Base-by-base conservation (phyloP, 2,113 vertebrate species). In the Crotalus helleri region DNA sequence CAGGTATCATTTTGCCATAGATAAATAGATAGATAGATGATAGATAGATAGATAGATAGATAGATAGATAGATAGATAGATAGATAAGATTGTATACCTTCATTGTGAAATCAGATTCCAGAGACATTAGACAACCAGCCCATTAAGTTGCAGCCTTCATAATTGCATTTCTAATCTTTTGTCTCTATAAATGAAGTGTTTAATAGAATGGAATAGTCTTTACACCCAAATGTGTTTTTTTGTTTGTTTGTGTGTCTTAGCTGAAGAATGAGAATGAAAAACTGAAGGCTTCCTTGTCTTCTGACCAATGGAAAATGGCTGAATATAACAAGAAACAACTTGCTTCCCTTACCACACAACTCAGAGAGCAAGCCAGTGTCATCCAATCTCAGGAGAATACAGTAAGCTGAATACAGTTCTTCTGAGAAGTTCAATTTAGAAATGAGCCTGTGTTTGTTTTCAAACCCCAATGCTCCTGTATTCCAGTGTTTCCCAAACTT, bases 211-310 rank as follows among this genome's bases (percentile, higher is more conserved):
- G 24, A 85, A 85, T 86, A 44, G 13, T 21, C 21, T 3, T 0
- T 23, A 1, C 0, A 0, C 49, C 91, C 8, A 53, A 8, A 21
- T 33, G 33, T 0, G 21, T 88, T 24, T 96, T 1, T 1, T 8
- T 39, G 39, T 39, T 39, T 51, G 46, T 46, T 46, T 46, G 49
- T 33, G 23, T 88, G 86, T 49, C 23, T 92, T 94, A 97, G 96
- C 69, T 98, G 74, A 95, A 95, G 93, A 94, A 91, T 92, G 97
- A 97, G 89, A 98, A 96, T 0, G 92, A 96, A 88, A 95, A 94
- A 44, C 95, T 97, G 21, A 49, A 0, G 93, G 94, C 93, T 1
- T 26, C 96, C 17, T 85, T 96, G 89, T 97, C 96, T 58, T 92
- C 96, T 93, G 96, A 97, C 61, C 96, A 98, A 92, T 19, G 24